Conservation (phyloP, 2,888 invertebrate species). For the Nezara viridula region DNA sequence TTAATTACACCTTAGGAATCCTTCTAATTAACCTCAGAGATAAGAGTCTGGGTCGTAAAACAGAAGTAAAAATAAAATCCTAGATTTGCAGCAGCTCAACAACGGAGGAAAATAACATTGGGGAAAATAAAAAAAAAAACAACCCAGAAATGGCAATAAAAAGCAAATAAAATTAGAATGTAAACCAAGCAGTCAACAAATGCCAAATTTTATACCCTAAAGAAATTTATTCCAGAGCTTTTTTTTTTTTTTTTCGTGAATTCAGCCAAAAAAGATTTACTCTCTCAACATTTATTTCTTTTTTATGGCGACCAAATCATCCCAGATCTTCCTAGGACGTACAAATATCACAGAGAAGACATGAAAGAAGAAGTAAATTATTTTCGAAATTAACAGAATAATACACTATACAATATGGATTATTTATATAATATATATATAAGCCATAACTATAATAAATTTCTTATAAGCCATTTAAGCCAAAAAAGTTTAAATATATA, state of each 20-base stretch:
- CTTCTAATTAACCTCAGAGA: neutral
- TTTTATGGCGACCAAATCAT: constrained; percentile 23
- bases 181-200: constrained; percentile 40
- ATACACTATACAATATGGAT: neutral
- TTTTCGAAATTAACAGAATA: neutral
- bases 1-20: neutral
- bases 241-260: neutral
- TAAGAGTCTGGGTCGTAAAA: neutral
- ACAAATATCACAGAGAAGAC: neutral
- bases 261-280: neutral
- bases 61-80: neutral
- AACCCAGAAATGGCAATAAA: neutral
- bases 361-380: neutral
- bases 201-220: constrained; percentile 37
- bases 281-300: neutral
- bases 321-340: neutral
- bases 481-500: too few species aligned
- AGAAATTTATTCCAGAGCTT: constrained; percentile 5
- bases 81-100: neutral
- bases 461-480: too few species aligned
- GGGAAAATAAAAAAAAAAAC: neutral
- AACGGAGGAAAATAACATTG: neutral
- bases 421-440: too few species aligned
- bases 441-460: too few species aligned
- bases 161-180: constrained; percentile 15